Evolutionary conservation across 2,888 invertebrate species (phyloP), one percentile per base, ranked within the genome.

Genomic region (Limulus polyphemus): DNA sequence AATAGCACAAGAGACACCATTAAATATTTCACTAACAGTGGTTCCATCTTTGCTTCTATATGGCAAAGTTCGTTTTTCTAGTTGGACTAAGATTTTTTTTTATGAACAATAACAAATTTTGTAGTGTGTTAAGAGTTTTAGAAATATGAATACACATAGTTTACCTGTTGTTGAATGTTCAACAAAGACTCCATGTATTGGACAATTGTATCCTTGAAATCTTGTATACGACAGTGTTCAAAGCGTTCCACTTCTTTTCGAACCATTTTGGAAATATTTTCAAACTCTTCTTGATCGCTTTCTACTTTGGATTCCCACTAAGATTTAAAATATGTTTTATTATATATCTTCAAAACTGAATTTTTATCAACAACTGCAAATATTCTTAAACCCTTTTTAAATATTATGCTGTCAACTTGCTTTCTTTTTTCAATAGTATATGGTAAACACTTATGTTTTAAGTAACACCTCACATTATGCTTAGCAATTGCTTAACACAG

Each of bases 281-380:
- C 92, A 78, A 98, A 98, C 74, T 94, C 95, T 71, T 91, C 89
- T 76, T 97, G 92, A 1, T 94, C 90, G 68, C 94, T 84, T 73
- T 95, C 94, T n/a, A 97, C 94, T 79, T 94, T 94, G 0, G 88
- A 82, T 76, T 95, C 93, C 94, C 93, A 93, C 87, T 92, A 73
- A 56, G 71, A 69, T 13, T 56, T 61, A 58, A 49, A 2, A 47
- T 17, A 54, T 32, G 32, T 7, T 5, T 32, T 32, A 32, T 5
- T 32, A 32, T 32, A 32, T 1, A 32, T 46, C n/a, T 47, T 46
- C 11, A 49, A 57, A 32, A 60, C 1, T 13, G 10, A 50, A 32
- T 10, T 57, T 60, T n/a, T 14, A 14, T 47, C 55, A 52, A 3
- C 32, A 32, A 32, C 32, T 32, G 32, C 32, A 32, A 32, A 32